Conservation (phyloP, 92 coral and sea anemone genomes). For the Hydrozoanthus gracilis region DNA sequence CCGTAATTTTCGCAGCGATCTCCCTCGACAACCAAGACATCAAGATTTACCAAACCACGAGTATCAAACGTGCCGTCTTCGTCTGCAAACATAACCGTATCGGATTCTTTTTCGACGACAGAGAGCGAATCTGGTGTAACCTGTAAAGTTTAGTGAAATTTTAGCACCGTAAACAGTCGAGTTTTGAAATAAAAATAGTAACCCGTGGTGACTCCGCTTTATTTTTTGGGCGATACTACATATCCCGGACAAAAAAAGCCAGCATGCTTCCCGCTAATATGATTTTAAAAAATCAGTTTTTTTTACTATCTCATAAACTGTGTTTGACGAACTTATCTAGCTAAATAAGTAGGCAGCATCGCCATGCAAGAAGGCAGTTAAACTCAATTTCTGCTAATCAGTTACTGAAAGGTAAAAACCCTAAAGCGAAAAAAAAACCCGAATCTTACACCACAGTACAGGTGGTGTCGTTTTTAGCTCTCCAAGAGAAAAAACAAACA, state of each 20-base stretch:
- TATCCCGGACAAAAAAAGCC: not conserved
- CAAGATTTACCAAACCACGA: not conserved
- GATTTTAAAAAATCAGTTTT: not conserved
- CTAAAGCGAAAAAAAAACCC: not conserved
- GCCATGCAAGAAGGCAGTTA: not conserved
- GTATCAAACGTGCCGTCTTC: slow-evolving; percentile 6
- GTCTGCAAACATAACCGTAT: not conserved
- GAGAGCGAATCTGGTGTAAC: slow-evolving; percentile 3
- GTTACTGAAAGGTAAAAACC: not conserved
- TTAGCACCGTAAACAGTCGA: not conserved
- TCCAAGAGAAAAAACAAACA: not conserved
- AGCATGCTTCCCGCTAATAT: not conserved
- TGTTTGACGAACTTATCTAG: too few species aligned
- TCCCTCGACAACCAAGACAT: slow-evolving; percentile 5
- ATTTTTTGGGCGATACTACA: not conserved
- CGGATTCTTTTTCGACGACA: not conserved
- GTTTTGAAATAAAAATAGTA: not conserved
- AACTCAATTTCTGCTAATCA: too few species aligned
- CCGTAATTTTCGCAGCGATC: not conserved
- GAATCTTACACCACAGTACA: not conserved
- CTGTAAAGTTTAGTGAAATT: not conserved
- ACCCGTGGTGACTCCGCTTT: not conserved
- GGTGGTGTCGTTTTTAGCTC: not conserved
- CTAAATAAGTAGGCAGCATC: not conserved
- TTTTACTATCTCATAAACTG: too few species aligned